These are phyloP conservation scores for Corythucha ciliata DNA, from an alignment of 2,888 invertebrate species.

Conservation along the genomic window DNA sequence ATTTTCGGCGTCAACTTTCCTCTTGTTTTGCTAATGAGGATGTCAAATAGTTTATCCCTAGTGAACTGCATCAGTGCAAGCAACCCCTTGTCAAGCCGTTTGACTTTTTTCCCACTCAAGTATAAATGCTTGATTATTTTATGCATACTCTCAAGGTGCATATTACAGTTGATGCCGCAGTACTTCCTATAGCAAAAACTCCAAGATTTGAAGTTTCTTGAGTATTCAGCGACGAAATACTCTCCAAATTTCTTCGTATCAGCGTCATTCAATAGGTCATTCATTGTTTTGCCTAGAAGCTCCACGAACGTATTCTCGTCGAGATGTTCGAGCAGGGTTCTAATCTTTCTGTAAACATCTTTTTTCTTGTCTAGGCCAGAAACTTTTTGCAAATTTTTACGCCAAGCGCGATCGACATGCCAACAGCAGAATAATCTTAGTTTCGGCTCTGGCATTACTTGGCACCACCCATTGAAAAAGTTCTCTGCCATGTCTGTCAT, in stretches of 20 bases:
- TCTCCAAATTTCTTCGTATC: conserved; percentile 8
- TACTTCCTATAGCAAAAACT: conserved; percentile 28
- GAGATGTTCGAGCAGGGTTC: conserved; percentile 10
- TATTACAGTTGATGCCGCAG: conserved; percentile 34
- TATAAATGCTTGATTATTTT: conserved; percentile 33
- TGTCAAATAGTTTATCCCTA: conserved; percentile 33
- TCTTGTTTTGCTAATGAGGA: conserved; percentile 34
- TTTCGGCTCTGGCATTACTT: conserved; percentile 9
- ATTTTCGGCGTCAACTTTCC: conserved; percentile 30
- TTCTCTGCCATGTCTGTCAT: conserved; percentile 14
- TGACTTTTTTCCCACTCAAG: conserved; percentile 32
- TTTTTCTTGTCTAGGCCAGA: neutral
- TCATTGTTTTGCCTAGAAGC: neutral
- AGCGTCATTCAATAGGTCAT: neutral
- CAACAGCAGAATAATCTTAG: conserved; percentile 7
- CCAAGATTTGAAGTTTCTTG: conserved; percentile 18
- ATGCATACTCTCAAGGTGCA: conserved; percentile 35
- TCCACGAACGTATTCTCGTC: conserved; percentile 5
- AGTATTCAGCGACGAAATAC: conserved; percentile 10
- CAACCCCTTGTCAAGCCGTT: conserved; percentile 32
- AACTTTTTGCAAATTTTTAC: conserved; percentile 6
- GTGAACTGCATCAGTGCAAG: conserved; percentile 33
- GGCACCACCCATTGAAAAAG: conserved; percentile 12
- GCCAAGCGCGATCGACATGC: conserved; percentile 16
- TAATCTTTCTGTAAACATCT: conserved; percentile 3